Percentiles rank a stretch among this genome's conserved stretches.
Conservation (phyloP, 2,888 invertebrate genomes). For the Phortica okadai region DNA sequence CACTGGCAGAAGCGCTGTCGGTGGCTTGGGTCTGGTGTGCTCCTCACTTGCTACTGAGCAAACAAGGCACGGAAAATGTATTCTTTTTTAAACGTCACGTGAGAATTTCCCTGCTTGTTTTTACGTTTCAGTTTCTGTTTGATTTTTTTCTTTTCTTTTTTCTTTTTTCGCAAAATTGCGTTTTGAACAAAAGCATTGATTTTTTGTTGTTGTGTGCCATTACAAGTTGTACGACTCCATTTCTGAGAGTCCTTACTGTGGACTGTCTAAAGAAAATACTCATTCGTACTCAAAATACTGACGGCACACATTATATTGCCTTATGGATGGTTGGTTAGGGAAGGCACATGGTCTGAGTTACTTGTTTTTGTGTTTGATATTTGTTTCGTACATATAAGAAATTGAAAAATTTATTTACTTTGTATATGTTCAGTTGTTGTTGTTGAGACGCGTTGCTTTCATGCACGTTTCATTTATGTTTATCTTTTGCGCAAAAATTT, state of each 20-base stretch:
- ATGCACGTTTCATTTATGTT: conserved; percentile 42
- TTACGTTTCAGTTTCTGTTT: background rate
- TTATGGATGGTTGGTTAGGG: no score
- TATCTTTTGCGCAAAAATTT: conserved; percentile 17
- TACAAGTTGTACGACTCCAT: background rate
- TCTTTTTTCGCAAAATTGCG: conserved; percentile 22
- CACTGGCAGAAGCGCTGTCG: background rate
- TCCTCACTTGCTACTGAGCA: background rate
- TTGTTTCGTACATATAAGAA: conserved; percentile 31
- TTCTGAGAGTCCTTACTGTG: background rate
- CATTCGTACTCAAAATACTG: no score
- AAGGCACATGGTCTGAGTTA: background rate
- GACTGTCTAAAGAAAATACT: no score
- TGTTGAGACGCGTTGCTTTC: background rate
- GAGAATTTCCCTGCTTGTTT: conserved; percentile 65
- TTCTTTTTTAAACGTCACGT: conserved; percentile 64
- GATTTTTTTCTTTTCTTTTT: conserved; percentile 2
- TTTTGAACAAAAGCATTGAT: conserved; percentile 54
- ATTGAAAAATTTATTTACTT: conserved; percentile 22
- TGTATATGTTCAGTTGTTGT: conserved; percentile 17
- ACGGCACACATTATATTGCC: no score
- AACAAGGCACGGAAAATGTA: background rate
- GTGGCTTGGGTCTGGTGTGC: background rate
- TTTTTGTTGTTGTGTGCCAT: conserved; percentile 46
- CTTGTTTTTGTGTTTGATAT: background rate